Evolutionary conservation across 1,140 invertebrate species (phyloP), one percentile per base, ranked within the genome.

Genomic region (Dendroctonus valens): DNA sequence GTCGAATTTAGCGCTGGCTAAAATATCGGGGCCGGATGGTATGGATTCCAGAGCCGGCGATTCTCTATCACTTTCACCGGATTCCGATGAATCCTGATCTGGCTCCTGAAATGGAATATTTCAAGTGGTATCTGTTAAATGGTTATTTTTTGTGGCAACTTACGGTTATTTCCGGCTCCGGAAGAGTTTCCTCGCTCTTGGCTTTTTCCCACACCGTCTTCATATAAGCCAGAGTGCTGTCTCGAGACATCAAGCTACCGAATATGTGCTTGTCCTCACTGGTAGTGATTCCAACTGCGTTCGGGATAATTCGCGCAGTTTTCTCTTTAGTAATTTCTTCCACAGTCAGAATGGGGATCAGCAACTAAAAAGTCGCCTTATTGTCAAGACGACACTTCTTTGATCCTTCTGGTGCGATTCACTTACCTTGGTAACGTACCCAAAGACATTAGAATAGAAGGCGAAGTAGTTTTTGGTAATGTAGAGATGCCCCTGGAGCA

Each of bases 361-460:
- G 79, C 63, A 93, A 79, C 88, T 91, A 78, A 82, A 81, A 60
- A 62, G 61, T 61, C n/a, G 4, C 48, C 11, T 12, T 40, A 50
- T 48, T 5, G 37, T 51, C 12, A 57, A 55, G 39, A 51, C 14
- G 11, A 52, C 26, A 39, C n/a, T 12, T 46, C 9, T 46, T 46
- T 46, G 12, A 3, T 4, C 44, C 9, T 46, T 3, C 44, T 46
- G 44, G 9, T 11, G 12, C 44, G 44, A 26, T 26, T 26, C 26
- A 26, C 79, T 84, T 80, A 93, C 91, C 84, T 92, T 92, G 72
- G 92, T 94, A 59, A 95, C 90, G 79, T 94, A 92, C 64, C 93
- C 93, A 79, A 95, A 94, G 50, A 97, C 93, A 76, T 96, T 96
- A 54, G 93, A 96, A 80, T 97, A 94, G 82, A 97, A 97, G 57